Conservation (phyloP, 2,797 vertebrate genomes). For the Anguilla obscura region DNA sequence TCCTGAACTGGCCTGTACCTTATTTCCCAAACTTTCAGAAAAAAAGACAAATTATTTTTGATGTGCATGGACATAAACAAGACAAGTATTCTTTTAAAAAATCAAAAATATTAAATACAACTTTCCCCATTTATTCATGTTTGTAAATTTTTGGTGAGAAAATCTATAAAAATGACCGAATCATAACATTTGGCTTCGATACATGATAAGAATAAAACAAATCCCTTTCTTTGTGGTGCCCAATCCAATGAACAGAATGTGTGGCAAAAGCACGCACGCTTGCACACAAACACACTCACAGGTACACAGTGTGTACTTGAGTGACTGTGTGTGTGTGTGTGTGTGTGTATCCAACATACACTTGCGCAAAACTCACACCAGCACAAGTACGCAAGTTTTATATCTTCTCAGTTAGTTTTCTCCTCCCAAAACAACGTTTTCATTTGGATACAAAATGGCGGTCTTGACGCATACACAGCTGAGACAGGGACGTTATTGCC, state of each 20-base stretch:
- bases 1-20: neutral
- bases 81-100: conserved; percentile 17
- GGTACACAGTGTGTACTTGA: conserved; percentile 37
- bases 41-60: conserved; percentile 20
- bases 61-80: conserved; percentile 22
- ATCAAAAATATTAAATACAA: conserved; percentile 26
- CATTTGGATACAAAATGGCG: neutral
- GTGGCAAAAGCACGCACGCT: conserved; percentile 22
- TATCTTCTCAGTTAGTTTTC: neutral
- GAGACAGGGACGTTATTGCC: conserved; percentile 59
- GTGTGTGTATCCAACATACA: conserved; percentile 38
- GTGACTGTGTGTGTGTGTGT: conserved; percentile 32
- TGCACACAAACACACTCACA: conserved; percentile 44
- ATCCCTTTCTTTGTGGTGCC: conserved; percentile 42
- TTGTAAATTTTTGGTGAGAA: conserved; percentile 60
- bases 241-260: neutral
- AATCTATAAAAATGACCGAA: conserved; percentile 40
- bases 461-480: neutral
- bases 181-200: conserved; percentile 49
- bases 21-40: neutral
- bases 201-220: conserved; percentile 49
- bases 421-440: neutral
- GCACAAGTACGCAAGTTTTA: neutral
- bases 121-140: conserved; percentile 27
- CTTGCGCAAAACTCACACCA: neutral